A percentile compares a stretch with the other conserved stretches of the same genome.
Evolutionary conservation across 2,113 vertebrate species (phyloP).

Genomic region (Malurus elegans): DNA sequence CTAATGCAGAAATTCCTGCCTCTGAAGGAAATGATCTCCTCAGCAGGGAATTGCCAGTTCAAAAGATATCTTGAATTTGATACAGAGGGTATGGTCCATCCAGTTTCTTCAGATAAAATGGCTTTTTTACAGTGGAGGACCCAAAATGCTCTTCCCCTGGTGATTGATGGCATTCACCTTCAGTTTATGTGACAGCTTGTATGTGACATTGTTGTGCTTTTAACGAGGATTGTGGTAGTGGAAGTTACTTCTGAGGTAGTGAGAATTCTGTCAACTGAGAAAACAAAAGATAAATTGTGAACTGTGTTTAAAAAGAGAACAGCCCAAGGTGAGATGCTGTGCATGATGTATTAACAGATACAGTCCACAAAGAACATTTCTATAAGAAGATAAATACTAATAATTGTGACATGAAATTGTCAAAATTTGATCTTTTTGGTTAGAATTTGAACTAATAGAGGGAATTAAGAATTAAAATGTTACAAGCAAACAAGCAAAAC

Average conservation of each 20-base stretch:
- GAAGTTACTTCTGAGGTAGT: not conserved
- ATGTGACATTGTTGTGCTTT: not conserved
- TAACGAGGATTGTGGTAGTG: not conserved
- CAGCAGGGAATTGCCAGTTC: slow-evolving; percentile 63
- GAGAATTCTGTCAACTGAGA: not conserved
- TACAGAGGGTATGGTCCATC: slow-evolving; percentile 57
- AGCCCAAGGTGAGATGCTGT: not conserved
- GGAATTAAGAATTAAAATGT: not conserved
- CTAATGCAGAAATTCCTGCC: slow-evolving; percentile 67
- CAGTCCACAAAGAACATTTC: not conserved
- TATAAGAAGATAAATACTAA: not conserved
- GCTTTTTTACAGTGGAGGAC: slow-evolving; percentile 57
- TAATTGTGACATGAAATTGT: not conserved
- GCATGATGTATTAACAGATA: not conserved
- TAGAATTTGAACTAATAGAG: not conserved
- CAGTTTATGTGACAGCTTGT: slow-evolving; percentile 20
- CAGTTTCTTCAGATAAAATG: slow-evolving; percentile 62
- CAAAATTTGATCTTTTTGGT: not conserved
- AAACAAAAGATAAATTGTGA: not conserved
- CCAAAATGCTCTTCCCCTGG: slow-evolving; percentile 52
- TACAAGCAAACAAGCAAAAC: not conserved
- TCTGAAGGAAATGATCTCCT: slow-evolving; percentile 64
- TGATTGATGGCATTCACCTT: slow-evolving; percentile 25
- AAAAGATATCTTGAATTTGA: slow-evolving; percentile 69
- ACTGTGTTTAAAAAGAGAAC: not conserved